These are phyloP conservation scores for Holacanthella duospinosa DNA, from an alignment of 2,888 invertebrate genomes.

Conservation along the genomic window DNA sequence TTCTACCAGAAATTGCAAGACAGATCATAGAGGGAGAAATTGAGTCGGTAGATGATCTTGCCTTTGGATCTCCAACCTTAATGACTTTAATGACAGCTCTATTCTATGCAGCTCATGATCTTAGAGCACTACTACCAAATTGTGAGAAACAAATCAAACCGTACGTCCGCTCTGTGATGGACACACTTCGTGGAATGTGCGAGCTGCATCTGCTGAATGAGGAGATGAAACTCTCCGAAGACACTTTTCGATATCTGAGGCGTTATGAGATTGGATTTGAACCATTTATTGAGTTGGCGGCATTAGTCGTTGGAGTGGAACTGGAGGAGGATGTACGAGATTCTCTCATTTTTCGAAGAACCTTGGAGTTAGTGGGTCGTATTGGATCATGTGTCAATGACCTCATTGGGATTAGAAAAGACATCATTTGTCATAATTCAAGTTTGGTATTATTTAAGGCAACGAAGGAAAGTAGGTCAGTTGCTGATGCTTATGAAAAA, in stretches of 20 bases:
- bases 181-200: not conserved
- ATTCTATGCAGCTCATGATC: not conserved
- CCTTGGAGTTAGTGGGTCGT: not conserved
- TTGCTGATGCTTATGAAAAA: not conserved
- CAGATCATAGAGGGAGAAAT: not conserved
- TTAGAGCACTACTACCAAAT: too few relatives aligned
- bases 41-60: not conserved
- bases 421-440: not conserved
- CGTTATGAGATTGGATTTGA: not conserved
- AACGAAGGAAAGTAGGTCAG: not conserved
- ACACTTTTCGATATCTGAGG: not conserved
- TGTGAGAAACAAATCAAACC: not conserved
- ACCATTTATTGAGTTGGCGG: slow-evolving; percentile 3
- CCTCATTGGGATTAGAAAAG: slow-evolving; percentile 2
- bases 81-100: not conserved
- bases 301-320: not conserved
- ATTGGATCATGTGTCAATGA: not conserved
- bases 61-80: not conserved
- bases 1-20: not conserved
- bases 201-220: not conserved
- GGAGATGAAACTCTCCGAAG: not conserved
- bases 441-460: slow-evolving; percentile 2
- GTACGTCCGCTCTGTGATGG: not conserved
- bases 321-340: not conserved
- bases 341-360: not conserved